Evolutionary conservation across 37 sponge, comb jelly and placozoan genomes (phyloP).

Genomic region (Beroe forskalii): DNA sequence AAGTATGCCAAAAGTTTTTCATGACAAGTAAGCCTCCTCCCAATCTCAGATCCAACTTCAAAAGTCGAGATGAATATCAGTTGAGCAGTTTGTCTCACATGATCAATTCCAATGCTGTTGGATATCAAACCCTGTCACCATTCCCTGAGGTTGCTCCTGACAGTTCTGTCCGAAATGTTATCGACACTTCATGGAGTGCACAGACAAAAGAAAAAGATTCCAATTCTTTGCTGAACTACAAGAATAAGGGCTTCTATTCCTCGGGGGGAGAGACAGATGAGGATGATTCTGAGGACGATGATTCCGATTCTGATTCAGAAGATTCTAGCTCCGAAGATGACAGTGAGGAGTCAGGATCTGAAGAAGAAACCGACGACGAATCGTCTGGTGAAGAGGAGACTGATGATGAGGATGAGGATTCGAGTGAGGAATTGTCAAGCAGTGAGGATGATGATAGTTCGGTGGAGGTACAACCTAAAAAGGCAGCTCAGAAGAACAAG

Average conservation of each 20-base stretch:
- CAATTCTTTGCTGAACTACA: constrained; percentile 62
- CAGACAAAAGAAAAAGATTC: constrained; percentile 11
- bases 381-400: constrained; percentile 3
- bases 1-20: constrained; percentile 98
- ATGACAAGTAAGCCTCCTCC: constrained; percentile 94
- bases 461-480: constrained; percentile 21
- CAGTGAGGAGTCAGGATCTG: background rate
- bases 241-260: constrained; percentile 65
- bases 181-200: constrained; percentile 51
- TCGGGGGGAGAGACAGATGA: constrained; percentile 67
- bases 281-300: constrained; percentile 40
- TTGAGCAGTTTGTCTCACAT: constrained; percentile 90
- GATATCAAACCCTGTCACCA: constrained; percentile 84
- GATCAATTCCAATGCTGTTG: constrained; percentile 79
- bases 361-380: constrained; percentile 1
- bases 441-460: constrained; percentile 65
- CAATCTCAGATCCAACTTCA: constrained; percentile 83
- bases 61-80: constrained; percentile 85
- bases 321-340: background rate
- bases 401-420: constrained; percentile 66
- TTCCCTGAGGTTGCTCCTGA: constrained; percentile 90
- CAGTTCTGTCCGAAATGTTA: constrained; percentile 81
- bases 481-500: background rate
- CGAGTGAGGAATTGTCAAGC: constrained; percentile 73
- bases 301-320: background rate